Evolutionary conservation across 1,140 invertebrate species (phyloP), one percentile per base, ranked within the genome.

Genomic region (Venustaconcha ellipsiformis): DNA sequence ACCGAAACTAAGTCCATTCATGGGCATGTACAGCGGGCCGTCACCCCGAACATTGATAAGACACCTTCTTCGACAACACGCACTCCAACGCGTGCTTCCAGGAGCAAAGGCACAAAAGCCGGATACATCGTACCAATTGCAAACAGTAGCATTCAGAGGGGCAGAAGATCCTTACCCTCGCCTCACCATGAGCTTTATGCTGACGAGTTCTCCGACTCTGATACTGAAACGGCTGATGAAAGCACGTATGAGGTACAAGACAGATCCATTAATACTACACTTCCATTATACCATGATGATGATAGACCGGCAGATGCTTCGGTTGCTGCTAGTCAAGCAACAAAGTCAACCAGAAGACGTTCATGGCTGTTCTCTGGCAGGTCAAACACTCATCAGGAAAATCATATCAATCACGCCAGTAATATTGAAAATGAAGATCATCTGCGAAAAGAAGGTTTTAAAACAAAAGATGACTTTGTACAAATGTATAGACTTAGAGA

Each of bases 121-220:
- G 37, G 37, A 48, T 1, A 48, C 37, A 48, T 11, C 5, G 37
- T 6, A 48, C 8, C 37, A 11, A 48, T 11, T 6, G 0, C 37
- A 11, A 11, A 48, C 5, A 48, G 37, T 48, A 17, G 63, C 62
- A 48, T 18, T 26, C 58, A 17, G 70, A 20, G 67, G 58, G 59
- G 70, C 57, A 67, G 70, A 67, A 23, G 62, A 6, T 26, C 56
- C 55, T 59, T 65, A 17, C 37, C 26, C n/a, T 60, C 23, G 57
- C 62, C 58, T 56, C 74, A 78, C n/a, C 26, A 66, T 30, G 72
- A 70, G 69, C 72, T 77, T 30, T 77, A 78, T 68, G 78, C 74
- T n/a, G 80, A 82, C 72, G 86, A 87, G 58, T 85, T 84, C 58
- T 84, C 84, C 14, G 86, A 87, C 65, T 82, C 80, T 37, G 86